Evolutionary conservation across 1,140 invertebrate species (phyloP), one percentile per base, ranked within the genome.

Genomic region (Aricia agestis): DNA sequence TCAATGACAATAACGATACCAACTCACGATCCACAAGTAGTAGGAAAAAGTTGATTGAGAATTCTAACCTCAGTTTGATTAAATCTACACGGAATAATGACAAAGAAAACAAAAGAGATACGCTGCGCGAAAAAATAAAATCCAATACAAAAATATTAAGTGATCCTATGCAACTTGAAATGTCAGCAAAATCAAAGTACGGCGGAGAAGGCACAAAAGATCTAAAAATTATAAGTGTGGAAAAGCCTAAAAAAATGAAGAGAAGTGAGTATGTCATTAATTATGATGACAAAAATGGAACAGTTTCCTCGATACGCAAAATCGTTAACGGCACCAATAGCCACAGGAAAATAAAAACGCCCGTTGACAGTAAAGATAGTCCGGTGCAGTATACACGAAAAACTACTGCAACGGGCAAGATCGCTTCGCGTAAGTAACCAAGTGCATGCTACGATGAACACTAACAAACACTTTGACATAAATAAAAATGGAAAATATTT

Each of bases 241-340:
- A 73, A 11, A 78, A 74, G 70, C 72, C 66, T 31, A 74, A 65
- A 79, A 78, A 76, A n/a, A 71, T 78, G n/a, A 80, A 75, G 58
- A 72, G 79, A 72, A 85, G 80, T 73, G 86, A 87, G 80, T 91
- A 91, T 69, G 84, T 91, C 6, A 89, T 91, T 67, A 91, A 91
- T 73, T 91, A 91, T 66, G 86, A 91, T 63, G 89, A 91, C 69
- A 91, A 91, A 82, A 89, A 91, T 72, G 89, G 89, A 72, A 90
- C 87, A n/a, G 84, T 91, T 3, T 85, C 89, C 19, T 91, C 89
- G 7, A 74, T 91, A 69, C 80, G 83, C 58, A 90, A 91, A 85
- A 77, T 91, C 52, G 82, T 75, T 74, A 58, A 79, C 67, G 76
- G 74, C 57, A 78, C 81, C 70, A 77, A 76, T 74, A 74, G 74